phyloP scores from a whole-genome alignment of 1,140 invertebrate species.

The Potamilus streckersoni region DNA sequence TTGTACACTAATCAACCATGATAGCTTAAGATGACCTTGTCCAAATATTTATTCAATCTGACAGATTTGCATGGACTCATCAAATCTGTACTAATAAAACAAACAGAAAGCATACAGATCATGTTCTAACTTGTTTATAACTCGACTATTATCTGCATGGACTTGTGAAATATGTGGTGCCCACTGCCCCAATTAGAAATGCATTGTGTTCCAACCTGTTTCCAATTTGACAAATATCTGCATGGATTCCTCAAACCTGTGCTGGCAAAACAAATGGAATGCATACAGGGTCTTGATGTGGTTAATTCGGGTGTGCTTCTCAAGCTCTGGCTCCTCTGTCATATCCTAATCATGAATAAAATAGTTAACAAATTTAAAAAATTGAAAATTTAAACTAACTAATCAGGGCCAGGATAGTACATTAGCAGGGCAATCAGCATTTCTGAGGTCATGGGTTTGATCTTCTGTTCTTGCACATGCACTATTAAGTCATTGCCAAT shows the following conservation, averaged over 20 bases:
- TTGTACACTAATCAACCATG: too few relatives aligned
- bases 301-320: constrained; percentile 83
- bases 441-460: too few relatives aligned
- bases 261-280: constrained; percentile 89
- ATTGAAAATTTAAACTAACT: too few relatives aligned
- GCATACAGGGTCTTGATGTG: constrained; percentile 92
- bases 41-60: constrained; percentile 80
- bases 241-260: constrained; percentile 90
- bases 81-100: constrained; percentile 88
- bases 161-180: too few relatives aligned
- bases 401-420: too few relatives aligned
- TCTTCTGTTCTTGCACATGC: too few relatives aligned
- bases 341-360: constrained; percentile 77
- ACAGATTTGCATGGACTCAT: constrained; percentile 92
- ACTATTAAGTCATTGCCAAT: too few relatives aligned
- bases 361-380: not conserved
- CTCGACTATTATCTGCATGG: too few relatives aligned
- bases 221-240: constrained; percentile 87
- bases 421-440: too few relatives aligned
- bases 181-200: too few relatives aligned
- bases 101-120: constrained; percentile 86
- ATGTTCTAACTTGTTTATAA: too few relatives aligned
- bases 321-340: constrained; percentile 83
- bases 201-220: constrained; percentile 73
- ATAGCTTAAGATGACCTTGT: too few relatives aligned